Conservation (phyloP, 2,797 vertebrate genomes). For the Menidia menidia region DNA sequence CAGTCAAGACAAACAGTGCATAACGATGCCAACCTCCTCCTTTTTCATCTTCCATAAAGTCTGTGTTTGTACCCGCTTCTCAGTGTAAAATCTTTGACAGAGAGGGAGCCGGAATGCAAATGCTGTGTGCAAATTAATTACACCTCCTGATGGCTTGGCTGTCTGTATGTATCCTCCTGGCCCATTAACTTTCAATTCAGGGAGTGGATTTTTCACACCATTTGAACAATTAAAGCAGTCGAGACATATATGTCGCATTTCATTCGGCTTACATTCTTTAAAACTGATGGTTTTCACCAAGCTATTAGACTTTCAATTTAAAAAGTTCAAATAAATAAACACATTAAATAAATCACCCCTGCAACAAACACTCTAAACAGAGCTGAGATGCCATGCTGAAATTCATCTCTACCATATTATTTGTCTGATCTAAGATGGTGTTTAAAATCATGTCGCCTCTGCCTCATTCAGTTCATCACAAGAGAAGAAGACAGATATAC, state of each 20-base stretch:
- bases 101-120: conserved; percentile 49
- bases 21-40: conserved; percentile 11
- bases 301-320: conserved; percentile 19
- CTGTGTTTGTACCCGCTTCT: conserved; percentile 23
- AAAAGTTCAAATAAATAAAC: background rate
- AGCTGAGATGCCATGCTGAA: conserved; percentile 28
- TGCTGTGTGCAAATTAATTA: conserved; percentile 59
- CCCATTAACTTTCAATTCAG: conserved; percentile 69
- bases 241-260: conserved; percentile 51
- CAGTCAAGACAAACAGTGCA: conserved; percentile 29
- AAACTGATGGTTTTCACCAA: conserved; percentile 58
- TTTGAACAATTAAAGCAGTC: conserved; percentile 53
- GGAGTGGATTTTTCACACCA: conserved; percentile 47
- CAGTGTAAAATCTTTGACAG: conserved; percentile 30
- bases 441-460: conserved; percentile 18
- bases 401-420: background rate
- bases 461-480: conserved; percentile 52
- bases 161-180: conserved; percentile 61
- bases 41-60: conserved; percentile 29
- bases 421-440: conserved; percentile 30
- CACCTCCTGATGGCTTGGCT: conserved; percentile 48
- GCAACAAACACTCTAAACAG: conserved; percentile 33
- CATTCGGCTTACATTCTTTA: conserved; percentile 41
- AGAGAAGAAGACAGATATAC: conserved; percentile 32
- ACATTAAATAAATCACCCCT: conserved; percentile 30